Conservation (phyloP, 2,797 vertebrate genomes). For the Lutjanus argentimaculatus region DNA sequence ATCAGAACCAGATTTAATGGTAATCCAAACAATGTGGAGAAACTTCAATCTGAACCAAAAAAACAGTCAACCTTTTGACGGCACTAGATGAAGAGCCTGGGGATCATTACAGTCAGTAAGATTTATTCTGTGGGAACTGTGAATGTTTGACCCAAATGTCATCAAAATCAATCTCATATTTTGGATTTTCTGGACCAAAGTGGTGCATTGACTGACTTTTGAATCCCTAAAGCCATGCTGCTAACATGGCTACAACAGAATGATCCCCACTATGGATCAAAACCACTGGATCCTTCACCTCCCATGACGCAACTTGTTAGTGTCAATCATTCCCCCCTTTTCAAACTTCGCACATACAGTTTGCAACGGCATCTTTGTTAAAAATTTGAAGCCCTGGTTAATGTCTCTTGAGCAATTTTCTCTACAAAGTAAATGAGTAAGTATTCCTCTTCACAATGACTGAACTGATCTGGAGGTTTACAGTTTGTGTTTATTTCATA, state of each 20-base stretch:
- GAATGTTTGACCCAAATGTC: background rate
- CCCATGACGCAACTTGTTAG: background rate
- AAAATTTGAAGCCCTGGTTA: background rate
- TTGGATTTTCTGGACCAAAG: background rate
- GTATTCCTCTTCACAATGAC: background rate
- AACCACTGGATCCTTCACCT: background rate
- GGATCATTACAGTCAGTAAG: background rate
- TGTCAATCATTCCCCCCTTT: background rate
- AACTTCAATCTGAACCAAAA: background rate
- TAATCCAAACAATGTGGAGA: background rate
- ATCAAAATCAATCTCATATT: background rate
- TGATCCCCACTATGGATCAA: background rate
- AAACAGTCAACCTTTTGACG: background rate
- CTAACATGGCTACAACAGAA: background rate
- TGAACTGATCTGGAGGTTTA: background rate
- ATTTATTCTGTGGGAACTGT: no score
- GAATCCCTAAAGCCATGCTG: background rate
- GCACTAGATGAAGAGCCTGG: background rate
- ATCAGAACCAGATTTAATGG: background rate
- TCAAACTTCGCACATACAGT: no score
- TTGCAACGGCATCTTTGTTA: background rate
- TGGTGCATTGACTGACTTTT: no score
- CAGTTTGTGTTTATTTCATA: slow-evolving; percentile 5
- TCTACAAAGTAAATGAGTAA: background rate
- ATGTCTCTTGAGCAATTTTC: background rate